Percentiles rank a stretch among this genome's conserved stretches.
Conservation (phyloP, 2,113 vertebrate species). For the Murina feae region DNA sequence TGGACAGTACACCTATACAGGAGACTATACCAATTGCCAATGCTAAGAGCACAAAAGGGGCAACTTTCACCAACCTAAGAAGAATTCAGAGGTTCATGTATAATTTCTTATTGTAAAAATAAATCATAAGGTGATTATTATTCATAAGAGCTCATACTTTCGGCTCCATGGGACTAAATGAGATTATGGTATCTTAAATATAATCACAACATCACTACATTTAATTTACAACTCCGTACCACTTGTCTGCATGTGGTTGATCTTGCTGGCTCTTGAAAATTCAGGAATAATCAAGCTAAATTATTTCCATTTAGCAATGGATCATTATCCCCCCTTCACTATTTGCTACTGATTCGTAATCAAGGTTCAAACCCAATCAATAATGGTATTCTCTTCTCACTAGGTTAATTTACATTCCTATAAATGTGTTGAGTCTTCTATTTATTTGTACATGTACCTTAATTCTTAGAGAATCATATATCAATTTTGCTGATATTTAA, state of each 20-base stretch:
- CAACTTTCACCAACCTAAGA: neutral
- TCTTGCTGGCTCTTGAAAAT: constrained; percentile 46
- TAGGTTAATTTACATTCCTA: constrained; percentile 47
- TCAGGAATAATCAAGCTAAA: constrained; percentile 61
- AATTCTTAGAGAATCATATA: neutral
- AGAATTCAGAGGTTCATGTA: neutral
- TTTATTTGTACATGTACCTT: constrained; percentile 5
- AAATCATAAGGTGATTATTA: neutral
- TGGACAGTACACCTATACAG: rapidly evolving
- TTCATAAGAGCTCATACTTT: neutral
- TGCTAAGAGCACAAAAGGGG: neutral
- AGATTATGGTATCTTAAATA: constrained; percentile 38
- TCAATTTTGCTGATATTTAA: constrained; percentile 20
- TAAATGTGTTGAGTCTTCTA: neutral
- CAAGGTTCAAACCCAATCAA: constrained; percentile 52
- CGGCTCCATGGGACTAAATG: neutral
- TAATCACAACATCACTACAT: constrained; percentile 24
- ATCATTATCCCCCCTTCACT: constrained; percentile 54
- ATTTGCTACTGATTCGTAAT: constrained; percentile 53
- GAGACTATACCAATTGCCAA: neutral
- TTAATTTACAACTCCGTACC: constrained; percentile 35
- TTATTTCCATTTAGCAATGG: constrained; percentile 60
- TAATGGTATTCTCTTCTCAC: constrained; percentile 43
- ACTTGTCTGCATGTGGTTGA: constrained; percentile 39
- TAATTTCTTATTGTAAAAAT: neutral